These are phyloP conservation scores for Merops nubicus DNA, from an alignment of 2,113 vertebrate genomes.

Conservation along the genomic window DNA sequence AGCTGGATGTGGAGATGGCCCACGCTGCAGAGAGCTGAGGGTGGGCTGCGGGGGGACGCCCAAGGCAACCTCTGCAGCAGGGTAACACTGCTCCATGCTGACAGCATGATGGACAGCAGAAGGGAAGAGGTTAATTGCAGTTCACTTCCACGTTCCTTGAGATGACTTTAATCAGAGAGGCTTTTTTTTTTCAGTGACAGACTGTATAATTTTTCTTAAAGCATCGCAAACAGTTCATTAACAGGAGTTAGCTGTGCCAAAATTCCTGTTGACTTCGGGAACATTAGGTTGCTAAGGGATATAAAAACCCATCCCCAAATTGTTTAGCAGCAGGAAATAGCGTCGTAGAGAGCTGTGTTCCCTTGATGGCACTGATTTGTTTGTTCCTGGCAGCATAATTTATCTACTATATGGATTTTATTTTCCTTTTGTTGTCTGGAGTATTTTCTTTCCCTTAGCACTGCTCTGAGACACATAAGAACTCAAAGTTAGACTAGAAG, in stretches of 20 bases:
- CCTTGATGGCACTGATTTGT: background rate
- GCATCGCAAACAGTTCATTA: slow-evolving; percentile 19
- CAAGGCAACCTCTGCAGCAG: background rate
- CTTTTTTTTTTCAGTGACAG: background rate
- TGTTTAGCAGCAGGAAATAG: slow-evolving; percentile 31
- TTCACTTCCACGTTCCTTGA: slow-evolving; percentile 29
- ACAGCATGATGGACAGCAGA: background rate
- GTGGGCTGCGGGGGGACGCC: rapidly evolving
- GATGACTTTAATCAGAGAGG: background rate
- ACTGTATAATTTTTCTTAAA: background rate
- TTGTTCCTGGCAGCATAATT: background rate
- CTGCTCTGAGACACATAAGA: background rate
- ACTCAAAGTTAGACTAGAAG: background rate
- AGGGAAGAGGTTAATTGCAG: slow-evolving; percentile 33
- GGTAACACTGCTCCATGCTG: background rate
- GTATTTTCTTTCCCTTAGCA: background rate
- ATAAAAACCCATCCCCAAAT: background rate
- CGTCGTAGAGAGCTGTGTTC: background rate
- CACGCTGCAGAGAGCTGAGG: background rate
- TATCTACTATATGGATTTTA: background rate
- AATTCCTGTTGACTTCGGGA: slow-evolving; percentile 6
- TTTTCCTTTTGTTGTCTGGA: background rate
- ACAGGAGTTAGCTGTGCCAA: slow-evolving; percentile 15
- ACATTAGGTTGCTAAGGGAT: slow-evolving; percentile 21
- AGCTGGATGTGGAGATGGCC: background rate